A percentile compares a stretch with the other conserved stretches of the same genome.
phyloP scores from a whole-genome alignment of 2,888 invertebrate species.

The Apodemia duryi region DNA sequence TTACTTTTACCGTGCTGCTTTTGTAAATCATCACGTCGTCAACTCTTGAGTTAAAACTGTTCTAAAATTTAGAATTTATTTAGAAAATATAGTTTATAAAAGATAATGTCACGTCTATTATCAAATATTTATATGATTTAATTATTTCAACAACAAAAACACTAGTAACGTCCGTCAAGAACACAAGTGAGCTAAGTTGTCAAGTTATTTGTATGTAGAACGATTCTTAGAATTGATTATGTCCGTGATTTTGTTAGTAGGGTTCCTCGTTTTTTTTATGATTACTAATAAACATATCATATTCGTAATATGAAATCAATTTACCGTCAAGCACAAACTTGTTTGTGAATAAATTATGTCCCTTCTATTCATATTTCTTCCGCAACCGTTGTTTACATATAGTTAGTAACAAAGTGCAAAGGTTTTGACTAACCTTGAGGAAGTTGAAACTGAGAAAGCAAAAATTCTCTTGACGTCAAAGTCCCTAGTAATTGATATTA shows the following conservation, averaged over 20 bases:
- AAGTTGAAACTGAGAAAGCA: constrained; percentile 1
- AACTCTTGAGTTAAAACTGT: background rate
- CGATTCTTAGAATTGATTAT: constrained; percentile 11
- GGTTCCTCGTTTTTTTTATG: background rate
- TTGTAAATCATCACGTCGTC: background rate
- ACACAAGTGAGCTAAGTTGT: constrained; percentile 2
- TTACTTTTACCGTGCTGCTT: background rate
- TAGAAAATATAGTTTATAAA: no score
- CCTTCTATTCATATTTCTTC: background rate
- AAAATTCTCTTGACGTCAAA: background rate
- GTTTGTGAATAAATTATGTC: background rate
- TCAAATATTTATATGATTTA: background rate
- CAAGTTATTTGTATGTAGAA: constrained; percentile 2
- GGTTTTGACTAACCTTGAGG: background rate
- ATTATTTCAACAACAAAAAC: background rate
- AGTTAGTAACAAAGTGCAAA: background rate
- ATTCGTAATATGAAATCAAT: background rate
- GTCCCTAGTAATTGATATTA: background rate
- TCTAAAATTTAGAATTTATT: background rate
- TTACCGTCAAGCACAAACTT: background rate
- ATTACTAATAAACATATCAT: no score
- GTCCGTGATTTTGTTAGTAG: constrained; percentile 5
- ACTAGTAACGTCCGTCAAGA: background rate
- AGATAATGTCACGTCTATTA: background rate
- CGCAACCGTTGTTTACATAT: background rate